A percentile compares a stretch with the other conserved stretches of the same genome.
Evolutionary conservation across 2,888 invertebrate genomes (phyloP).

Genomic region (Thymelicus acteon): DNA sequence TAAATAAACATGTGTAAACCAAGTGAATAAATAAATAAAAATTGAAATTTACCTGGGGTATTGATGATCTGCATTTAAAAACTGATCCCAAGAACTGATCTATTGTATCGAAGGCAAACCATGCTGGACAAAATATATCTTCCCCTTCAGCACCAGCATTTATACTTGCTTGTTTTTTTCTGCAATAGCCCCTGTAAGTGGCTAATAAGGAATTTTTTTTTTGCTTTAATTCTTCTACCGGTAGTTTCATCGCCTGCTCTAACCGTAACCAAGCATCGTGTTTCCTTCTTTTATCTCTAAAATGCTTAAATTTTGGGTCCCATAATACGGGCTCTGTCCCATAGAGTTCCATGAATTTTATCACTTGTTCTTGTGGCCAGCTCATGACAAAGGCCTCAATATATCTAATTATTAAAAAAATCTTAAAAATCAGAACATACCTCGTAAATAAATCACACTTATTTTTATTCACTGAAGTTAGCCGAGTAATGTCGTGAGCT

Average conservation of each 20-base stretch:
- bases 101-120: not conserved
- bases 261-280: not conserved
- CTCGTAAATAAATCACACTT: not conserved
- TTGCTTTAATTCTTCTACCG: constrained; percentile 2
- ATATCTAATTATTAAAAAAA: not conserved
- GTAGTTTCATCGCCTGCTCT: not conserved
- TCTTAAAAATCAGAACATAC: not conserved
- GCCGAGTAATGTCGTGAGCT: not conserved
- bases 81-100: not conserved
- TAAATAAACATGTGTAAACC: too few species aligned
- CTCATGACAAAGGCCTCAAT: not conserved
- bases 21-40: too few species aligned
- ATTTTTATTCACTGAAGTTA: not conserved
- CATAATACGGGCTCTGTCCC: not conserved
- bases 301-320: not conserved
- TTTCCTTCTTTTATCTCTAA: not conserved
- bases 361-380: not conserved
- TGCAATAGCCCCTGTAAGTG: not conserved
- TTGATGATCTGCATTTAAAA: constrained; percentile 1
- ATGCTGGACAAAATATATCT: not conserved
- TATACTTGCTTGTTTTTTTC: constrained; percentile 2
- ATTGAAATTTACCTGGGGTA: not conserved
- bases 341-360: not conserved
- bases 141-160: not conserved
- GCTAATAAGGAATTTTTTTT: constrained; percentile 1